Conservation (phyloP, 2,113 vertebrate genomes). For the Cynocephalus volans region DNA sequence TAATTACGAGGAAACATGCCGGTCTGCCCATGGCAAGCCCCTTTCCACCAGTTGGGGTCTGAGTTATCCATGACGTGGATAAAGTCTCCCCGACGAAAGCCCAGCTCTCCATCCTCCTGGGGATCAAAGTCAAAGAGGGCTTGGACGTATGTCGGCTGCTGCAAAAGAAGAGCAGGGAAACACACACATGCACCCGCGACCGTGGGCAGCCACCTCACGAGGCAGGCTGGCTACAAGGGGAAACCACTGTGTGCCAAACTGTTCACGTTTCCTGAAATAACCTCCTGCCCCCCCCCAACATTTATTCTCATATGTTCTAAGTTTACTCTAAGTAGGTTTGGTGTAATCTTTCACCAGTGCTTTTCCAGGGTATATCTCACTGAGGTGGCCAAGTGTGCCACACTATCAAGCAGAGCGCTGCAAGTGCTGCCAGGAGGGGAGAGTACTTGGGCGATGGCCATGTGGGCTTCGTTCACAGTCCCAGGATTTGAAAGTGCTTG, state of each 20-base stretch:
- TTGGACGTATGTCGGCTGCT: conserved; percentile 97
- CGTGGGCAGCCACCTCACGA: background rate
- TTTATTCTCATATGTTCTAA: accelerated
- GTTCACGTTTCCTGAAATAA: background rate
- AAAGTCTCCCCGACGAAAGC: conserved; percentile 98
- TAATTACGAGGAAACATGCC: conserved; percentile 99
- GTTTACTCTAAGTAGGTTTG: accelerated
- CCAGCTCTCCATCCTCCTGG: conserved; percentile 99
- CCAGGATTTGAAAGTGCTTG: background rate
- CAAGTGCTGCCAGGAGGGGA: background rate
- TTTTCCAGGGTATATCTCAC: accelerated
- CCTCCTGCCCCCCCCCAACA: accelerated
- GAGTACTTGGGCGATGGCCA: background rate
- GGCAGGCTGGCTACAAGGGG: accelerated
- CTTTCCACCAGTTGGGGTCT: conserved; percentile 99
- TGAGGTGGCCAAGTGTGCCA: accelerated
- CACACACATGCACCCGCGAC: background rate
- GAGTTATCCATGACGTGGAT: conserved; percentile 99
- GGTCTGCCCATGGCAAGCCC: conserved; percentile 97
- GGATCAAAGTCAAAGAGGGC: conserved; percentile 99
- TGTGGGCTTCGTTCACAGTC: background rate
- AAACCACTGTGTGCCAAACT: accelerated
- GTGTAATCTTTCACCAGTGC: background rate
- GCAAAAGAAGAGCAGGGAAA: conserved; percentile 68
- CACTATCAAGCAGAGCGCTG: accelerated